phyloP scores from a whole-genome alignment of 2,113 vertebrate species.

The Tychaedon coryphoeus region DNA sequence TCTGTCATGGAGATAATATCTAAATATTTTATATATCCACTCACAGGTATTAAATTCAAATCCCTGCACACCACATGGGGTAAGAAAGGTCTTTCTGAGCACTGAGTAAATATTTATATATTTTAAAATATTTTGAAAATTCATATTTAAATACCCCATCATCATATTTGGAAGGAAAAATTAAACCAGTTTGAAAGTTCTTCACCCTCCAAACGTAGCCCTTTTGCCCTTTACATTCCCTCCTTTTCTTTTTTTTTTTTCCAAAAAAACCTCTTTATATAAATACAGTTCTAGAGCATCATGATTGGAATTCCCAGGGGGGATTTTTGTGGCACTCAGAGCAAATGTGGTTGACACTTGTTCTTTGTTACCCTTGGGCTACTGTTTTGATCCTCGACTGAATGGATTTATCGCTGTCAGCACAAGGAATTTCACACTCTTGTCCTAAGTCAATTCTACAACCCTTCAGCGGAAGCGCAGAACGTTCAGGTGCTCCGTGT shows the following conservation, averaged over 20 bases:
- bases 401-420: conserved; percentile 65
- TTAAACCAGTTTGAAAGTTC: neutral
- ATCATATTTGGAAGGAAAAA: neutral
- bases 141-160: neutral
- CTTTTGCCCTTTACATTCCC: neutral
- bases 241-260: too few species aligned
- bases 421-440: conserved; percentile 52
- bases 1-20: rapidly evolving
- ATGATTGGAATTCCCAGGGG: conserved; percentile 51
- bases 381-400: conserved; percentile 69
- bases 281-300: conserved; percentile 60
- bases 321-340: conserved; percentile 58
- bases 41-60: neutral
- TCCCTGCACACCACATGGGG: neutral
- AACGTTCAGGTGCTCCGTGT: neutral
- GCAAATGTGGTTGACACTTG: conserved; percentile 71
- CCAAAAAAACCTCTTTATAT: neutral
- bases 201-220: neutral
- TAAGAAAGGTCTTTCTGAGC: neutral
- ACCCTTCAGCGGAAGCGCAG: conserved; percentile 30
- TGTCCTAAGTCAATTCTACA: conserved; percentile 34
- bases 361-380: conserved; percentile 73
- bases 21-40: rapidly evolving
- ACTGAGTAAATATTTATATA: neutral
- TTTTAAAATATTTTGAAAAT: neutral